phyloP scores from a whole-genome alignment of 2,888 invertebrate genomes.

The Pardosa pseudoannulata region DNA sequence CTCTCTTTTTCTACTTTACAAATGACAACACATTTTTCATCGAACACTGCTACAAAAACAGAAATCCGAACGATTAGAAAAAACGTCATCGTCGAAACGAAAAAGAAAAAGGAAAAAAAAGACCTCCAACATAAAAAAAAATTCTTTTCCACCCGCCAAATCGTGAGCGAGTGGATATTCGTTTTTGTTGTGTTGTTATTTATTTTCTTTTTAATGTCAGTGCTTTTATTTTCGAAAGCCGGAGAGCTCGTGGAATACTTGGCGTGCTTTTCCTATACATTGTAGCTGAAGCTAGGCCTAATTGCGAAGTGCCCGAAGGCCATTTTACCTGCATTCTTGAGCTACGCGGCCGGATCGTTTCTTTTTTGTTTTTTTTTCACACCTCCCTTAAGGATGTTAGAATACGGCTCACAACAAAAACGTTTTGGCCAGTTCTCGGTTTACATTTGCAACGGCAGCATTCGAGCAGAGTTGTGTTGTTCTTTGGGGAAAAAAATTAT shows the following conservation, averaged over 20 bases:
- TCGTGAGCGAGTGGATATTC: conserved; percentile 63
- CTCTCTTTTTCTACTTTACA: conserved; percentile 37
- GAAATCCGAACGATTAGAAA: conserved; percentile 63
- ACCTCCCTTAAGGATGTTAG: conserved; percentile 70
- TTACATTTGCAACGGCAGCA: conserved; percentile 44
- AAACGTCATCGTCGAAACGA: conserved; percentile 23
- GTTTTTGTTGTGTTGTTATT: conserved; percentile 35
- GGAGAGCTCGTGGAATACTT: conserved; percentile 59
- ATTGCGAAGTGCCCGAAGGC: conserved; percentile 67
- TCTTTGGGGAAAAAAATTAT: conserved; percentile 20
- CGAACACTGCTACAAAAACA: conserved; percentile 69
- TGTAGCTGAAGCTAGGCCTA: conserved; percentile 70
- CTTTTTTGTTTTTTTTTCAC: conserved; percentile 62
- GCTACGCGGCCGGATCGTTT: conserved; percentile 59
- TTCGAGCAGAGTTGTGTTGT: conserved; percentile 38
- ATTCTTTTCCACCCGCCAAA: conserved; percentile 65
- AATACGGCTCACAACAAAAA: conserved; percentile 60
- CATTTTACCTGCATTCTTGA: conserved; percentile 68
- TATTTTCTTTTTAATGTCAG: conserved; percentile 70
- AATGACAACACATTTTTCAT: conserved; percentile 71
- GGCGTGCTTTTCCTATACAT: conserved; percentile 70
- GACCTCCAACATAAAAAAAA: conserved; percentile 24
- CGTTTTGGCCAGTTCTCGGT: conserved; percentile 61
- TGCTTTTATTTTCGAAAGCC: conserved; percentile 70
- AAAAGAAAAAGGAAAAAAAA: too few species aligned